A percentile compares a stretch with the other conserved stretches of the same genome.
Evolutionary conservation across 2,113 vertebrate genomes (phyloP).

Genomic region (Marcusenius ussheri): DNA sequence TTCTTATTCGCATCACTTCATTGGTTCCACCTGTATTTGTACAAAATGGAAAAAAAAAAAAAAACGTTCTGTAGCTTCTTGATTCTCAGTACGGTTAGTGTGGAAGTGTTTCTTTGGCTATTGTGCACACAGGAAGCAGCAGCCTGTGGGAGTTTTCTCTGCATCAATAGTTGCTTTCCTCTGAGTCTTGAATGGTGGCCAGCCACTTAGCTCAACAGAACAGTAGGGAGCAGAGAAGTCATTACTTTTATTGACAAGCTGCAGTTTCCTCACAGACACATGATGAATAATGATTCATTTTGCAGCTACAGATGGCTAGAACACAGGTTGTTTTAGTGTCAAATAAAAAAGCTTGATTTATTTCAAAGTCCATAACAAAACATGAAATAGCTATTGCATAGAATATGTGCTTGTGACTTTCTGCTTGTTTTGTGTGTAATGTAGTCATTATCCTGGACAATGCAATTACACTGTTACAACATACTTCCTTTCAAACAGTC

Average conservation of each 20-base stretch:
- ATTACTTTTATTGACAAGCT: conserved; percentile 13
- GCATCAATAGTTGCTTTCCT: conserved; percentile 53
- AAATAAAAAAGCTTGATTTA: conserved; percentile 23
- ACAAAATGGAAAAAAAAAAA: background rate
- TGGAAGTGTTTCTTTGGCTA: conserved; percentile 38
- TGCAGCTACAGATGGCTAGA: conserved; percentile 23
- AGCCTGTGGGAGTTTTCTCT: conserved; percentile 51
- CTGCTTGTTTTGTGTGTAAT: background rate
- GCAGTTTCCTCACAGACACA: conserved; percentile 37
- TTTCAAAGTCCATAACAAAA: background rate
- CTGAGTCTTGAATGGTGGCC: conserved; percentile 43
- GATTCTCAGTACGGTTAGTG: conserved; percentile 32
- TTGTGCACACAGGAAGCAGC: conserved; percentile 49
- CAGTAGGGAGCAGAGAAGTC: conserved; percentile 31
- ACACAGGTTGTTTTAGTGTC: conserved; percentile 30
- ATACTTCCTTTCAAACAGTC: background rate
- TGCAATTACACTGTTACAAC: background rate
- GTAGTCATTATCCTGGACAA: background rate
- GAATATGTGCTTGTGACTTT: background rate
- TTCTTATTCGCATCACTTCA: background rate
- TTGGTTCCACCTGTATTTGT: background rate
- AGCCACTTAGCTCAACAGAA: conserved; percentile 31
- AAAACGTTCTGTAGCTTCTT: conserved; percentile 10
- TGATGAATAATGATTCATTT: conserved; percentile 40
- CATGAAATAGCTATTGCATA: background rate